Evolutionary conservation across 2,888 invertebrate species (phyloP).

Genomic region (Tetragonula carbonaria): DNA sequence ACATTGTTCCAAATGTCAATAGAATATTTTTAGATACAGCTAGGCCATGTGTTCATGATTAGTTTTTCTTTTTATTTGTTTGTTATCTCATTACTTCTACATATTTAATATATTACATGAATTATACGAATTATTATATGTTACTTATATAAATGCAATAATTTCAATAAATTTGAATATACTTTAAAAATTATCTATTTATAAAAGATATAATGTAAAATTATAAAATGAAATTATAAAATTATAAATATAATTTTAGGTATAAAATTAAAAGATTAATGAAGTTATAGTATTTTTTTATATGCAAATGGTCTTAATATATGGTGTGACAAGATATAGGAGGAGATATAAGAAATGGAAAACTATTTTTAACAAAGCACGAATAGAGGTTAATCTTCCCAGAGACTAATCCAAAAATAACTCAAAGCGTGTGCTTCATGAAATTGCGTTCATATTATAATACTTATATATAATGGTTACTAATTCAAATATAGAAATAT

Average conservation of each 20-base stretch:
- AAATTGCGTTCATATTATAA: slow-evolving; percentile 62
- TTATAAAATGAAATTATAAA: neutral
- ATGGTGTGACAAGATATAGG: slow-evolving; percentile 45
- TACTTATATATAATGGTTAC: slow-evolving; percentile 22
- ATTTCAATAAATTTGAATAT: slow-evolving; percentile 1
- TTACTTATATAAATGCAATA: neutral
- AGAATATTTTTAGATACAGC: slow-evolving; percentile 77
- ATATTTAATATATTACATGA: neutral
- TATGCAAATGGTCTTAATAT: slow-evolving; percentile 41
- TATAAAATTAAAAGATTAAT: slow-evolving; percentile 13
- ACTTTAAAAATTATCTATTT: neutral
- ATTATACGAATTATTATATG: slow-evolving; percentile 10
- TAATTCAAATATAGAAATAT: slow-evolving; percentile 25
- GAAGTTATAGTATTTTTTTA: slow-evolving; percentile 8
- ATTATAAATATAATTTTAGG: slow-evolving; percentile 5
- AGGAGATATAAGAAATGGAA: slow-evolving; percentile 65
- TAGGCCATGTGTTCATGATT: slow-evolving; percentile 75
- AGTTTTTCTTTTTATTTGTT: slow-evolving; percentile 60
- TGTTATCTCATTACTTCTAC: slow-evolving; percentile 4
- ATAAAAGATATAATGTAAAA: neutral
- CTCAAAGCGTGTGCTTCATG: slow-evolving; percentile 73
- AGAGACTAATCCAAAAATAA: slow-evolving; percentile 80
- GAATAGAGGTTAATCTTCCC: slow-evolving; percentile 81
- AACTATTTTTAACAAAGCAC: slow-evolving; percentile 80
- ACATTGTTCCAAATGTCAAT: slow-evolving; percentile 75